A percentile compares a stretch with the other conserved stretches of the same genome.
phyloP scores from a whole-genome alignment of 2,888 invertebrate genomes.

The Marronus borbonicus region DNA sequence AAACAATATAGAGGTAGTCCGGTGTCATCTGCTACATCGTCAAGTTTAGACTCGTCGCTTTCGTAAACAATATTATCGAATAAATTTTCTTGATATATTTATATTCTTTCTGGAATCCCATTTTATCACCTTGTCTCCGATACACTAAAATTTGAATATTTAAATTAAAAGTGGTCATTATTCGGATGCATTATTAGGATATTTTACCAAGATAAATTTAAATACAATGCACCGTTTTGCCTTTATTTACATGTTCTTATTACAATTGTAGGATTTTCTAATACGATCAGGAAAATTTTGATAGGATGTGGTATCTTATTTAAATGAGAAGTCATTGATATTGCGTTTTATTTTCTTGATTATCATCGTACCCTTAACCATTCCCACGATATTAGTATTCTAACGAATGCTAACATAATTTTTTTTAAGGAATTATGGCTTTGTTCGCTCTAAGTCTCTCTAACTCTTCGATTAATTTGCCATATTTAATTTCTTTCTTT shows the following conservation, averaged over 20 bases:
- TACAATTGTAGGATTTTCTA: conserved; percentile 12
- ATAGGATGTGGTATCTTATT: conserved; percentile 1
- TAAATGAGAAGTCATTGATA: neutral
- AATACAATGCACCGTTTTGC: conserved; percentile 31
- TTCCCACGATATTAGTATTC: too few species aligned
- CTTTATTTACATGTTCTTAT: conserved; percentile 20
- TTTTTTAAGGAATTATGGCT: too few species aligned
- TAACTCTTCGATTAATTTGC: too few species aligned
- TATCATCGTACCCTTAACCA: too few species aligned
- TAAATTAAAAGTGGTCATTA: conserved; percentile 16
- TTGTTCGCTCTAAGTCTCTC: too few species aligned
- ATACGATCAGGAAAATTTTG: neutral
- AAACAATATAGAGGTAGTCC: conserved; percentile 35
- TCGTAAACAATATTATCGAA: conserved; percentile 43
- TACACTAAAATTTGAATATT: conserved; percentile 32
- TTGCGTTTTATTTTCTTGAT: neutral
- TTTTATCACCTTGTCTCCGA: conserved; percentile 39
- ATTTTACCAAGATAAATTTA: conserved; percentile 16
- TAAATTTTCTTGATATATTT: conserved; percentile 45
- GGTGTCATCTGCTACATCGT: conserved; percentile 42
- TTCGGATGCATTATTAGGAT: conserved; percentile 1
- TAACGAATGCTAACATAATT: too few species aligned
- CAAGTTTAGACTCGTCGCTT: conserved; percentile 25
- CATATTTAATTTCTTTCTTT: too few species aligned
- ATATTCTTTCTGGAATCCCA: conserved; percentile 29